Evolutionary conservation across 2,888 invertebrate species (phyloP).

Genomic region (Malachius bipustulatus): DNA sequence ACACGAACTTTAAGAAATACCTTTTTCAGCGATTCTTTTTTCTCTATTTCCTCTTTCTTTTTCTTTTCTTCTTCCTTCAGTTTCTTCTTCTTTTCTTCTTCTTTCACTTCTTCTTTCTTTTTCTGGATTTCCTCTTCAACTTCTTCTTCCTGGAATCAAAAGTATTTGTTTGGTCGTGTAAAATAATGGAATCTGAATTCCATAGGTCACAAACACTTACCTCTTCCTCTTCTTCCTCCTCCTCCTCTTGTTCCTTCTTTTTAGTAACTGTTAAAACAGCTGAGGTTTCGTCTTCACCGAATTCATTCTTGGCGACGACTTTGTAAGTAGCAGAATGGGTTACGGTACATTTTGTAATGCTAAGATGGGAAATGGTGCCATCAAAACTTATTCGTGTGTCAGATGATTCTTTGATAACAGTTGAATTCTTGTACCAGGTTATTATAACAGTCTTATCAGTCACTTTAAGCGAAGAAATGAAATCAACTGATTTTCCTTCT

Average conservation of each 20-base stretch:
- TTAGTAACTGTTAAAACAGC: slow-evolving; percentile 70
- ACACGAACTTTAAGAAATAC: slow-evolving; percentile 27
- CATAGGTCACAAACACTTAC: slow-evolving; percentile 15
- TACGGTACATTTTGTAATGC: slow-evolving; percentile 59
- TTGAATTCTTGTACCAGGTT: slow-evolving; percentile 75
- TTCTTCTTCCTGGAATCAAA: slow-evolving; percentile 18
- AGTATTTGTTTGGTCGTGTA: not conserved
- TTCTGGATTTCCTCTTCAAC: slow-evolving; percentile 32
- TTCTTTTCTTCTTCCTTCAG: slow-evolving; percentile 31
- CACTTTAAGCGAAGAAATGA: slow-evolving; percentile 60
- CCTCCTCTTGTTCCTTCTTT: slow-evolving; percentile 37
- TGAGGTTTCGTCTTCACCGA: slow-evolving; percentile 78
- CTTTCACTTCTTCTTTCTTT: slow-evolving; percentile 28
- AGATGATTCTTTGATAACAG: slow-evolving; percentile 63
- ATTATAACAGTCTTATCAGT: slow-evolving; percentile 70
- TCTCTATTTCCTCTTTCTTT: slow-evolving; percentile 26
- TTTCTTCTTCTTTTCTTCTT: slow-evolving; percentile 30
- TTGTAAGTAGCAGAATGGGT: slow-evolving; percentile 73
- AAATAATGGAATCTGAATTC: too few relatives aligned
- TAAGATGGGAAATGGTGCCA: slow-evolving; percentile 67
- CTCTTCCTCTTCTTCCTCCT: slow-evolving; percentile 17
- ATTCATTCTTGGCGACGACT: slow-evolving; percentile 80
- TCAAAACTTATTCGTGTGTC: slow-evolving; percentile 73
- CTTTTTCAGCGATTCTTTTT: slow-evolving; percentile 29
- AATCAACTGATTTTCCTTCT: slow-evolving; percentile 67